These are phyloP conservation scores for Cephus cinctus DNA, from an alignment of 1,140 invertebrate genomes.

Conservation along the genomic window DNA sequence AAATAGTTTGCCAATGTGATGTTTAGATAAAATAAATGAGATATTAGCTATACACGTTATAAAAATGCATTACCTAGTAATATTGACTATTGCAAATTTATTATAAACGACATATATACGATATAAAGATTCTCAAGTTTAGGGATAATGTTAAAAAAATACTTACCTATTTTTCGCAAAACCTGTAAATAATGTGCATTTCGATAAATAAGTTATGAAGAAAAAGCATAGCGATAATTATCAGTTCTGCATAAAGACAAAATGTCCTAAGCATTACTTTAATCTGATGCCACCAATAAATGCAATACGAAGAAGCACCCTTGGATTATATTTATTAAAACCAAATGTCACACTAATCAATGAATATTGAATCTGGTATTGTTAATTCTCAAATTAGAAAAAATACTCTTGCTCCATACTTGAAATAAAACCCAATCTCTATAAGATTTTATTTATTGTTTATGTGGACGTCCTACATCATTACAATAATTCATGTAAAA, in stretches of 20 bases:
- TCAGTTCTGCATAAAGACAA: not conserved
- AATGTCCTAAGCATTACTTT: too few relatives aligned
- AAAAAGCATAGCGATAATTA: constrained; percentile 6
- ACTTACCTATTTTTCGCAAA: constrained; percentile 24
- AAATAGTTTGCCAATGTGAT: constrained; percentile 40
- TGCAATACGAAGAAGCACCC: not conserved
- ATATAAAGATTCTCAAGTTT: constrained; percentile 1
- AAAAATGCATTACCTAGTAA: not conserved
- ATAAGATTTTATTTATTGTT: constrained; percentile 39
- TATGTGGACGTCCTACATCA: constrained; percentile 35
- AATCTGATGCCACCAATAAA: too few relatives aligned
- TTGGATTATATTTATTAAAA: constrained; percentile 18
- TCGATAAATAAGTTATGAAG: constrained; percentile 26
- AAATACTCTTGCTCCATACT: too few relatives aligned
- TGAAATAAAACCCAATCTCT: constrained; percentile 12
- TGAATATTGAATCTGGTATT: not conserved
- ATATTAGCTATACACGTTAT: constrained; percentile 20
- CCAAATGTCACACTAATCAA: constrained; percentile 21
- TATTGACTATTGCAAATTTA: not conserved
- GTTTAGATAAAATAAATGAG: constrained; percentile 33
- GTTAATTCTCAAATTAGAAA: not conserved
- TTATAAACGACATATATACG: constrained; percentile 14
- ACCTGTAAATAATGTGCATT: constrained; percentile 38
- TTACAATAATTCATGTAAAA: constrained; percentile 46
- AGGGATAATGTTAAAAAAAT: constrained; percentile 8